phyloP scores from a whole-genome alignment of 2,113 vertebrate genomes.

The Scolopax mira region DNA sequence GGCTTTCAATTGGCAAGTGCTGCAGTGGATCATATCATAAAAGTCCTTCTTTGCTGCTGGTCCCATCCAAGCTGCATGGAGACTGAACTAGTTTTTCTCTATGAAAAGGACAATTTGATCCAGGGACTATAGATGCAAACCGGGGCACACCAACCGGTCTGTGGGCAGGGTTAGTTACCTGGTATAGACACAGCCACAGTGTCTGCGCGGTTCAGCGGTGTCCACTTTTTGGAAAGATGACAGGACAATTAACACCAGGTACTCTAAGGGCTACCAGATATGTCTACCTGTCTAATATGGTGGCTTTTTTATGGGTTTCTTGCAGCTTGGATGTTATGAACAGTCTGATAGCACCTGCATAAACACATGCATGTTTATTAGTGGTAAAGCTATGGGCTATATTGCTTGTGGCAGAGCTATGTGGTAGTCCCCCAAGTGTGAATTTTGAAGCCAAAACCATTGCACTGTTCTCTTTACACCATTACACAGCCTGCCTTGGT shows the following conservation, averaged over 20 bases:
- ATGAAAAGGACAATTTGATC: not conserved
- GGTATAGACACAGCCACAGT: not conserved
- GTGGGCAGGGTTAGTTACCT: not conserved
- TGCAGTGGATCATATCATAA: not conserved
- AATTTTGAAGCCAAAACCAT: not conserved
- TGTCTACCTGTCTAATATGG: not conserved
- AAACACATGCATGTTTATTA: not conserved
- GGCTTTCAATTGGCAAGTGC: not conserved
- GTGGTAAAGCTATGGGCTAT: not conserved
- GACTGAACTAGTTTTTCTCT: not conserved
- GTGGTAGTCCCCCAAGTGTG: not conserved
- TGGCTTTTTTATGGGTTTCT: not conserved
- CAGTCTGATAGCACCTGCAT: not conserved
- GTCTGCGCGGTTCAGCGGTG: not conserved
- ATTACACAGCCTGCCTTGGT: not conserved
- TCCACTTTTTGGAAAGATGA: not conserved
- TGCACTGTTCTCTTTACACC: not conserved
- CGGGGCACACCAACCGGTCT: not conserved
- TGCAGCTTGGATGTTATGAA: not conserved
- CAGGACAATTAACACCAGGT: not conserved
- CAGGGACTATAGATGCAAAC: not conserved
- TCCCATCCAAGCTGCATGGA: rapidly evolving
- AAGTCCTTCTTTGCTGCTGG: not conserved
- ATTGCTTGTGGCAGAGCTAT: not conserved
- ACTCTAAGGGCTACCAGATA: not conserved